Evolutionary conservation across 2,113 vertebrate genomes (phyloP), one percentile per base, ranked within the genome.

Genomic region (Platichthys flesus): DNA sequence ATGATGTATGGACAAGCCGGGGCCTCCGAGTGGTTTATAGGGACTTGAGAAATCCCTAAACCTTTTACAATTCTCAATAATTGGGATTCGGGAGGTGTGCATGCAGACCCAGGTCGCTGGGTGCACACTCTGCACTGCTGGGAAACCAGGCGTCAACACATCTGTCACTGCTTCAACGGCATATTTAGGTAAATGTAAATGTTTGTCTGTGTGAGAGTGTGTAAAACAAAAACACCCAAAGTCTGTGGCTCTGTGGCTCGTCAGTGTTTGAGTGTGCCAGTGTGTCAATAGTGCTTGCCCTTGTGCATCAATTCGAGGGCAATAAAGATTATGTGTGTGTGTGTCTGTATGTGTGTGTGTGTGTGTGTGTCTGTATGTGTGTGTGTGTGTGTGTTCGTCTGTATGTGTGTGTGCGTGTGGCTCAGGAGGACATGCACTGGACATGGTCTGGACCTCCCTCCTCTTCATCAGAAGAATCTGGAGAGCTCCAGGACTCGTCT

Each of bases 401-500:
- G 18, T 35, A 8, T 71, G n/a, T 58, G 52, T 58, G 16, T 79
- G 35, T 79, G 23, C 47, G 23, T 76, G 72, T 57, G 81, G 82
- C 94, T 97, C 96, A 98, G 71, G 97, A 98, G 6, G 97, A 97
- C 96, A 98, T 97, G 94, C 97, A 98, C 92, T 98, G 97, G 82
- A 97, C 96, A 3, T 97, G 96, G 83, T 98, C 97, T 1, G 96
- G 96, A 56, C 96, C 96, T 63, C 95, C 96, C 18, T 97, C 96
- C 73, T 97, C 97, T 65, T 96, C 95, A 2, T 98, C 96, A 0
- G 96, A 97, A 26, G 95, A 96, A 83, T 98, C 96, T 0, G 96
- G 95, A 49, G 96, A 96, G 83, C 96, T 97, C 93, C 95, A 96
- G 47, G 96, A 97, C 72, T 97, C 96, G 0, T 97, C 96, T 0